Conservation (phyloP, 1,140 invertebrate genomes). For the Conopomorpha cramerella region DNA sequence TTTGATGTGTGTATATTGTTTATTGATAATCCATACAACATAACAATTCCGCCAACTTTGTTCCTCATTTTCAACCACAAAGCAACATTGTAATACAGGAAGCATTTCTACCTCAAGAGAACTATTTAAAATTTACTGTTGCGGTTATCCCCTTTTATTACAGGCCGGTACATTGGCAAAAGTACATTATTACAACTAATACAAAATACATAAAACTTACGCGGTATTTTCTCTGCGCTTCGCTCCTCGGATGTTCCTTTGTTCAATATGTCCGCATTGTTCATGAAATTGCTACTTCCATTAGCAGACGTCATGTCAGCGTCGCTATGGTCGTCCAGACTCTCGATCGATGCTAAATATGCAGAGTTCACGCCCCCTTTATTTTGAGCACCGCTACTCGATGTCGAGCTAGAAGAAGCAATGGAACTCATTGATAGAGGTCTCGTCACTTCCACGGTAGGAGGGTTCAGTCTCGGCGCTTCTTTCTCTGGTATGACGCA, state of each 20-base stretch:
- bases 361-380: conserved; percentile 62
- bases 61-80: no score
- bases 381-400: conserved; percentile 63
- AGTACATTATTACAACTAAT: conserved; percentile 1
- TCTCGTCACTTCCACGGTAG: conserved; percentile 46
- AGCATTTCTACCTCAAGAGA: no score
- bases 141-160: no score
- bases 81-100: no score
- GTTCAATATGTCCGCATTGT: conserved; percentile 54
- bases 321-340: conserved; percentile 70
- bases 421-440: conserved; percentile 84
- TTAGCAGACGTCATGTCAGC: conserved; percentile 61
- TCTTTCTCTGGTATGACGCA: conserved; percentile 28
- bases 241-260: conserved; percentile 48
- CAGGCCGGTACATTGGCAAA: not conserved
- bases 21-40: no score
- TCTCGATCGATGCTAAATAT: conserved; percentile 82
- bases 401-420: conserved; percentile 78
- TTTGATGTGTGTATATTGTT: no score
- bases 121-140: no score
- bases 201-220: conserved; percentile 18
- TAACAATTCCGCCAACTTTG: no score
- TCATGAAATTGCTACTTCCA: conserved; percentile 63
- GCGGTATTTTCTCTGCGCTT: conserved; percentile 22
- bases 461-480: conserved; percentile 27